phyloP scores from a whole-genome alignment of 1,140 invertebrate species.

The Chironomus striatipennis region DNA sequence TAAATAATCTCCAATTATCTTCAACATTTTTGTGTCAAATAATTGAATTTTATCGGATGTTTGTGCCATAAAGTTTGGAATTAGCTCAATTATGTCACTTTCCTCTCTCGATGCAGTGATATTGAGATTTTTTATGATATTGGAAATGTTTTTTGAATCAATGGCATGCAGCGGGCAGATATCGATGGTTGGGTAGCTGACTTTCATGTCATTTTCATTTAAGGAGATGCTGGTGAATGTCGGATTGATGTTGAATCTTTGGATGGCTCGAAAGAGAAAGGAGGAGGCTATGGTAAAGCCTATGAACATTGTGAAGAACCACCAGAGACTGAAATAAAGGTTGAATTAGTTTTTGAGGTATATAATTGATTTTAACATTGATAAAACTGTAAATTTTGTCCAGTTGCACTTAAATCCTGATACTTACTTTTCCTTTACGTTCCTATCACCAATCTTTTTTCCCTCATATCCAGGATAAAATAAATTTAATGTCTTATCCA shows the following conservation, averaged over 20 bases:
- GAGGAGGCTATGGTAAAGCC: constrained; percentile 10
- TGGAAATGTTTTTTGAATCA: background rate
- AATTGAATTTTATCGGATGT: too few species aligned
- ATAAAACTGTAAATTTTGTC: too few species aligned
- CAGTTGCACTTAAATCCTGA: too few species aligned
- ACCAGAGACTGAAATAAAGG: background rate
- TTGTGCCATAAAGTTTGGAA: background rate
- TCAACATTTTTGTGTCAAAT: background rate
- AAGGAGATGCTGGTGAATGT: background rate
- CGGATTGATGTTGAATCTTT: background rate
- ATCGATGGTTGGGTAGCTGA: background rate
- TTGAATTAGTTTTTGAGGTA: too few species aligned
- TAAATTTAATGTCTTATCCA: background rate
- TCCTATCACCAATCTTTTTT: background rate
- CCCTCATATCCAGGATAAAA: background rate
- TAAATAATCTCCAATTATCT: background rate
- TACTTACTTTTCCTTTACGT: background rate
- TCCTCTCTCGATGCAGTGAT: background rate
- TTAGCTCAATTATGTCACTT: background rate
- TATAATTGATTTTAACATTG: too few species aligned
- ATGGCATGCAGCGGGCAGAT: background rate
- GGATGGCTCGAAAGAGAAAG: background rate
- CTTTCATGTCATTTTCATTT: background rate
- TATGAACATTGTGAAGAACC: background rate
- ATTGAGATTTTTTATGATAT: background rate